Conservation (phyloP, 2,888 invertebrate species). For the Mesorhabditis spiculigera region DNA sequence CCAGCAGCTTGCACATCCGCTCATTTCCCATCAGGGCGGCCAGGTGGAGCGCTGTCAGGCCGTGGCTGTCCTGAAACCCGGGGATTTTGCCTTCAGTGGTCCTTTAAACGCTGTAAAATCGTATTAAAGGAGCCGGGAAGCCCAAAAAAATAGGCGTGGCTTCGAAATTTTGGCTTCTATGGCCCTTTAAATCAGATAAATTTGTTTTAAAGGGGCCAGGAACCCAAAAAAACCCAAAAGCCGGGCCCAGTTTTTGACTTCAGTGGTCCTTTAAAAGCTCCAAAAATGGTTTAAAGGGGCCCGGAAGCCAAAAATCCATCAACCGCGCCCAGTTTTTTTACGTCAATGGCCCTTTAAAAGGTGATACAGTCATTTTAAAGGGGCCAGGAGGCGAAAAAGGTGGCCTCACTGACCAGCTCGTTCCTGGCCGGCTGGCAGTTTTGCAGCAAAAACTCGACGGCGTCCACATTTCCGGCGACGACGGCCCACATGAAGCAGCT, state of each 20-base stretch:
- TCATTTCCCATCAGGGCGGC: slow-evolving; percentile 49
- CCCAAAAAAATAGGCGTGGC: too few species aligned
- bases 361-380: too few species aligned
- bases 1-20: slow-evolving; percentile 43
- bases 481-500: slow-evolving; percentile 57
- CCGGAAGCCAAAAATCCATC: too few species aligned
- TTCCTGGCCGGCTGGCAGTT: slow-evolving; percentile 27
- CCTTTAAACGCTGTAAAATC: not conserved
- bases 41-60: slow-evolving; percentile 48
- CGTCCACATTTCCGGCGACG: slow-evolving; percentile 42
- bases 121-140: not conserved
- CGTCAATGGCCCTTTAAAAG: not conserved
- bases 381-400: too few species aligned
- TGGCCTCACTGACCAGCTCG: slow-evolving; percentile 11
- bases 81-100: not conserved
- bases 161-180: too few species aligned
- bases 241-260: too few species aligned
- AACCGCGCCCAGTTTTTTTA: too few species aligned
- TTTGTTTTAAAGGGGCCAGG: not conserved
- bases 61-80: slow-evolving; percentile 26
- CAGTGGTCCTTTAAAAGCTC: not conserved
- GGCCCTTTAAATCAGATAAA: not conserved
- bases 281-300: not conserved
- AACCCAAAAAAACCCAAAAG: too few species aligned
- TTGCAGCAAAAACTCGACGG: slow-evolving; percentile 30